Evolutionary conservation across 2,888 invertebrate genomes (phyloP), one percentile per base, ranked within the genome.

Genomic region (Theristus sp.): DNA sequence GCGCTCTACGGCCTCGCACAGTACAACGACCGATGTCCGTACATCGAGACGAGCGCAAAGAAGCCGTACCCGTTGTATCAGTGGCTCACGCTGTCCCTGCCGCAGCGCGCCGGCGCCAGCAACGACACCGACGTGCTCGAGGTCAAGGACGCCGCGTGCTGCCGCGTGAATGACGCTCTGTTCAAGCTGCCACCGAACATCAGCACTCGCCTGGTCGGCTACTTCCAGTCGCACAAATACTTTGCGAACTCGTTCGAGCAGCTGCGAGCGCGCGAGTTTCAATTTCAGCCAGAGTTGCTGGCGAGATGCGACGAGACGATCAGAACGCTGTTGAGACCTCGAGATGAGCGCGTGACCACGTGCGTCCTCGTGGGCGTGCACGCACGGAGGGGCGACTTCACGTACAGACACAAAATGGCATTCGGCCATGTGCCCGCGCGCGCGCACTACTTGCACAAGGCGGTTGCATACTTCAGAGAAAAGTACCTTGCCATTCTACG

Each of bases 351-450:
- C 3, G 10, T n/a, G 3, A 28, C 26, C 49, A 20, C 17, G 2
- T 30, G 54, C 13, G 29, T 38, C 1, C 26, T 61, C 3, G 65
- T 67, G 20, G 71, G 68, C 0, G 63, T 73, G n/a, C 73, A 73
- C 62, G 67, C 72, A 1, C 64, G 73, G 20, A 62, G 71, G 24
- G 72, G 70, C 6, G 73, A 73, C 60, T 64, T 71, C 60, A 65
- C 69, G 10, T 61, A 66, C 22, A 24, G n/a, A 24, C 60, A 61
- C 49, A 62, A 63, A 57, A 60, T 63, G 24, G 62, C 65, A 27
- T 68, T 67, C 63, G 72, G 72, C 1, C 72, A 69, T 62, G 65
- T 66, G 1, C 66, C 64, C 0, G 67, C 72, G 1, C 65, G 66
- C 0, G 60, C 66, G 26, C 65, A 67, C 0, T 73, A 71, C 60